These are phyloP conservation scores for Odocoileus hemionus DNA, from an alignment of 2,113 vertebrate genomes.

Conservation along the genomic window DNA sequence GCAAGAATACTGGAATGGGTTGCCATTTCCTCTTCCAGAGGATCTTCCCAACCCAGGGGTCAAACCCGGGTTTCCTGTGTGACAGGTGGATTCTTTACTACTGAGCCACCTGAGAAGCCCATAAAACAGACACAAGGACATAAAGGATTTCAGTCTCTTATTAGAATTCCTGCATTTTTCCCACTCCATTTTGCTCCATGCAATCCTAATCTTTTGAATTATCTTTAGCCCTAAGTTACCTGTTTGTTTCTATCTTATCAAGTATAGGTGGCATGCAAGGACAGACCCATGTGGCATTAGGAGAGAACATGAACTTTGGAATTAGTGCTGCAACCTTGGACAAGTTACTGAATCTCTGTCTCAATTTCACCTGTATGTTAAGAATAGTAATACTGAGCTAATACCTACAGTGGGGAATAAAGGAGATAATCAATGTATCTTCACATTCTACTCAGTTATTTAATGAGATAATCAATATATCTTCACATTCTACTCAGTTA, in stretches of 20 bases:
- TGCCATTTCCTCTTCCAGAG: background rate
- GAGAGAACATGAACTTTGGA: background rate
- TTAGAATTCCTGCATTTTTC: background rate
- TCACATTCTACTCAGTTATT: background rate
- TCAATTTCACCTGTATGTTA: background rate
- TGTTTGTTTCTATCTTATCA: background rate
- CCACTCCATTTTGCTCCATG: background rate
- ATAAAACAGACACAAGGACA: background rate
- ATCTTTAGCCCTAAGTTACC: background rate
- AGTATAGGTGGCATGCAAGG: background rate
- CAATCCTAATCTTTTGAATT: background rate
- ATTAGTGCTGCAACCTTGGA: background rate
- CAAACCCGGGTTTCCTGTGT: background rate
- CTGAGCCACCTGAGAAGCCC: background rate
- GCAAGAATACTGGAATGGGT: background rate
- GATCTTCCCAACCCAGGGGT: background rate
- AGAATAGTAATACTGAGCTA: background rate
- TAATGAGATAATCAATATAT: no score
- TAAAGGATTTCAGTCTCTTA: background rate
- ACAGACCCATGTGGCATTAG: background rate
- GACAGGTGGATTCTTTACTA: background rate
- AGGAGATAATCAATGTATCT: background rate
- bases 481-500: background rate
- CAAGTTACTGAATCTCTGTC: background rate
- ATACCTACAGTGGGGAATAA: background rate